Evolutionary conservation across 2,888 invertebrate species (phyloP).

Genomic region (Lottia gigantea): DNA sequence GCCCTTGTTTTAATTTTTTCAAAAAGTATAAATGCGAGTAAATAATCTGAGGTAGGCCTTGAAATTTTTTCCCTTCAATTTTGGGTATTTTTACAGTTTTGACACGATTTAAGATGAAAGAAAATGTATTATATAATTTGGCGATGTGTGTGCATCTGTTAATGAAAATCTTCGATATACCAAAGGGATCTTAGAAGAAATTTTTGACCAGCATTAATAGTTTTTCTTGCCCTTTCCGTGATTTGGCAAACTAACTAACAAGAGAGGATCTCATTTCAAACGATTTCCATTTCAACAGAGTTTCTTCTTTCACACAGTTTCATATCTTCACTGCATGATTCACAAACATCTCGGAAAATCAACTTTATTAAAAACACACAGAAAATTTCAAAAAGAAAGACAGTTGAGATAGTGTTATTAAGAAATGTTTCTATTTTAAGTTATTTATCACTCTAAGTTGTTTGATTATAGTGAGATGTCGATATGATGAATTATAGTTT

Average conservation of each 20-base stretch:
- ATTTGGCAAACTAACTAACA: background rate
- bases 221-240: constrained; percentile 4
- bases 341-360: constrained; percentile 18
- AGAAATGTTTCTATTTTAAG: too few relatives aligned
- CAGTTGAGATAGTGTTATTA: too few relatives aligned
- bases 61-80: too few relatives aligned
- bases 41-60: too few relatives aligned
- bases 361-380: constrained; percentile 19
- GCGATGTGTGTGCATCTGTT: background rate
- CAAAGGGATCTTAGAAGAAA: background rate
- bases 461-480: too few relatives aligned
- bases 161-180: constrained; percentile 1
- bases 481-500: background rate
- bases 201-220: background rate
- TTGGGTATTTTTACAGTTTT: too few relatives aligned
- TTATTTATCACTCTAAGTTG: too few relatives aligned
- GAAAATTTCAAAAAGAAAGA: constrained; percentile 3
- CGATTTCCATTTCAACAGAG: constrained; percentile 12
- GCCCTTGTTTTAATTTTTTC: too few relatives aligned
- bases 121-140: background rate
- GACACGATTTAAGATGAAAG: too few relatives aligned
- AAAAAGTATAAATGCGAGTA: too few relatives aligned
- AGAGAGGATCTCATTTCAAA: constrained; percentile 21
- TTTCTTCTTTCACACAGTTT: constrained; percentile 18
- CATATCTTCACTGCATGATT: constrained; percentile 24